A percentile compares a stretch with the other conserved stretches of the same genome.
phyloP scores from a whole-genome alignment of 2,797 vertebrate genomes.

The Anisognathus igniventris region DNA sequence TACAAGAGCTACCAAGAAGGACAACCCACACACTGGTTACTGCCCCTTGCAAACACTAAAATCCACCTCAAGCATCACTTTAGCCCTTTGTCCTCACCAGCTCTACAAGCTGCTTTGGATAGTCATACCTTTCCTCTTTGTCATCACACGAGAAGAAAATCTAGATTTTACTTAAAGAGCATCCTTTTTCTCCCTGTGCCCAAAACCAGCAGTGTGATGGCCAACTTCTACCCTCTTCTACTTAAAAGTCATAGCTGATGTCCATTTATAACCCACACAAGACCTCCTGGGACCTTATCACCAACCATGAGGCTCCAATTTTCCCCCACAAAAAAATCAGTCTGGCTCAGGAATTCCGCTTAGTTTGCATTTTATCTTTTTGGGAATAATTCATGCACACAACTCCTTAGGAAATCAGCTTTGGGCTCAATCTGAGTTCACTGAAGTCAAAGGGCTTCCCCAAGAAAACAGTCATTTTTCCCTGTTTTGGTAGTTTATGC shows the following conservation, averaged over 20 bases:
- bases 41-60: not conserved
- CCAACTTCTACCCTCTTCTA: not conserved
- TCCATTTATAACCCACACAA: not conserved
- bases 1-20: not conserved
- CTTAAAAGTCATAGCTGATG: not conserved
- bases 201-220: not conserved
- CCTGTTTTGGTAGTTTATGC: not conserved
- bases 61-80: not conserved
- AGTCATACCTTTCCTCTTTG: not conserved
- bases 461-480: not conserved
- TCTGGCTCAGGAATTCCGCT: not conserved
- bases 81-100: not conserved
- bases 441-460: constrained; percentile 29
- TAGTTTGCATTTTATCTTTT: not conserved
- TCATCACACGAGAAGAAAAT: rapidly evolving
- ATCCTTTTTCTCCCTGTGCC: not conserved
- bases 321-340: not conserved
- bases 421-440: not conserved
- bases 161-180: not conserved
- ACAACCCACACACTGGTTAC: not conserved
- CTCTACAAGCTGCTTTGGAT: not conserved
- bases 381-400: not conserved
- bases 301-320: not conserved
- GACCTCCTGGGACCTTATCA: not conserved
- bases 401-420: not conserved